phyloP scores from a whole-genome alignment of 2,888 invertebrate species.

The Orthonychiurus folsomi region DNA sequence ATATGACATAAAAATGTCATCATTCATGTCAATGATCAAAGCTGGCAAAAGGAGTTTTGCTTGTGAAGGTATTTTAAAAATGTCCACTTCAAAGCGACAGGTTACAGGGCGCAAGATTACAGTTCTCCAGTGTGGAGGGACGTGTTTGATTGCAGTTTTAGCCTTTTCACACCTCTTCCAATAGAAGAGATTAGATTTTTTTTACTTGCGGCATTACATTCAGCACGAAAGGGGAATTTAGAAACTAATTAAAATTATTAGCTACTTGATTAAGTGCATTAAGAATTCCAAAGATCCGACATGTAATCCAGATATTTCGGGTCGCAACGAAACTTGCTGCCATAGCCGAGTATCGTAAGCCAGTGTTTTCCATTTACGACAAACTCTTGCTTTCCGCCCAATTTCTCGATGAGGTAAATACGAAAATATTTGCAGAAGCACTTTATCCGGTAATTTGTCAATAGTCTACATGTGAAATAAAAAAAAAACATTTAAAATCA shows the following conservation, averaged over 20 bases:
- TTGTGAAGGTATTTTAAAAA: too few species aligned
- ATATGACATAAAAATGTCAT: too few species aligned
- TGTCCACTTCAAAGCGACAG: too few species aligned
- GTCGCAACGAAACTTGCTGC: conserved; percentile 90
- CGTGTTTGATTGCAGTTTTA: too few species aligned
- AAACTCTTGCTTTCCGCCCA: conserved; percentile 84
- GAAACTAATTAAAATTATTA: not conserved
- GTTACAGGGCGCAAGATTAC: too few species aligned
- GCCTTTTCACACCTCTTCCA: too few species aligned
- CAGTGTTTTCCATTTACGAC: conserved; percentile 90
- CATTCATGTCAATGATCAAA: too few species aligned
- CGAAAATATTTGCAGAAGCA: conserved; percentile 84
- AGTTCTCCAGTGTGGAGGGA: too few species aligned
- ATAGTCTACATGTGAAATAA: conserved; percentile 74
- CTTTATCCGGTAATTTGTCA: conserved; percentile 94
- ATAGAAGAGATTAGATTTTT: too few species aligned
- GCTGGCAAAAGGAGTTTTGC: too few species aligned
- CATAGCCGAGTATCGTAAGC: conserved; percentile 92
- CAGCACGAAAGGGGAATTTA: too few species aligned
- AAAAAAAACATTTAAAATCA: conserved; percentile 15
- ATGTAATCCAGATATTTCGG: conserved; percentile 90
- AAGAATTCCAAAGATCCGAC: conserved; percentile 81
- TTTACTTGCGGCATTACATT: too few species aligned
- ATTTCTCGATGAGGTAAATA: conserved; percentile 90
- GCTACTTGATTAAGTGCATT: conserved; percentile 66